These are phyloP conservation scores for Camponotus vicinus DNA, from an alignment of 1,140 invertebrate species.

Conservation along the genomic window DNA sequence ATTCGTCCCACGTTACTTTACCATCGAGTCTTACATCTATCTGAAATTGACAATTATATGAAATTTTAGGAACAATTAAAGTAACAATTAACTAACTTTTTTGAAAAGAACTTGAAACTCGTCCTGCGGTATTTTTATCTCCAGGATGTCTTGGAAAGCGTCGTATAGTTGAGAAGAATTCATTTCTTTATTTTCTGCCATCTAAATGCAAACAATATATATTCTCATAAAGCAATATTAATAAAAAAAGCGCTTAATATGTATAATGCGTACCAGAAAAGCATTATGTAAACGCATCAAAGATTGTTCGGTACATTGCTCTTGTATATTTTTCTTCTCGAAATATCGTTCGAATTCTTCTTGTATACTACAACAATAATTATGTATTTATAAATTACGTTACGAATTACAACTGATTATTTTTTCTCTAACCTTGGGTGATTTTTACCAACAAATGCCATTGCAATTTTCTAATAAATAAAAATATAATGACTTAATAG, in stretches of 20 bases:
- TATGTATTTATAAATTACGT: background rate
- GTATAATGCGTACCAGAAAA: conserved; percentile 70
- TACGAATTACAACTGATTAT: conserved; percentile 1
- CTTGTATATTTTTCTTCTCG: conserved; percentile 69
- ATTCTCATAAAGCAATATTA: conserved; percentile 4
- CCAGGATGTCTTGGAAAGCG: conserved; percentile 72
- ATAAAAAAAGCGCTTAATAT: background rate
- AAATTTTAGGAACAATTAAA: background rate
- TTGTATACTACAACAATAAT: conserved; percentile 66
- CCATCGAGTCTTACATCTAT: conserved; percentile 85
- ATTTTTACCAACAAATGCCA: conserved; percentile 47
- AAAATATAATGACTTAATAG: background rate
- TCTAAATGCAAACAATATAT: conserved; percentile 49
- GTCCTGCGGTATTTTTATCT: conserved; percentile 67
- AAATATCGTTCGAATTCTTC: conserved; percentile 74
- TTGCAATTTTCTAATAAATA: conserved; percentile 32
- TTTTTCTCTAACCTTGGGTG: conserved; percentile 54
- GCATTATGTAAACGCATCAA: conserved; percentile 71
- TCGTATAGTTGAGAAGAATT: conserved; percentile 66
- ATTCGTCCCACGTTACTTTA: conserved; percentile 89
- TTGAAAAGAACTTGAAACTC: conserved; percentile 74
- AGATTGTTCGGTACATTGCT: conserved; percentile 76
- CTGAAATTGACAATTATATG: conserved; percentile 59
- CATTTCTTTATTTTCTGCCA: conserved; percentile 65
- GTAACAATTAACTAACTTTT: conserved; percentile 64